Evolutionary conservation across 30 jellyfish, hydroid and myxozoan genomes (phyloP).

Genomic region (Chrysaora quinquecirrha): DNA sequence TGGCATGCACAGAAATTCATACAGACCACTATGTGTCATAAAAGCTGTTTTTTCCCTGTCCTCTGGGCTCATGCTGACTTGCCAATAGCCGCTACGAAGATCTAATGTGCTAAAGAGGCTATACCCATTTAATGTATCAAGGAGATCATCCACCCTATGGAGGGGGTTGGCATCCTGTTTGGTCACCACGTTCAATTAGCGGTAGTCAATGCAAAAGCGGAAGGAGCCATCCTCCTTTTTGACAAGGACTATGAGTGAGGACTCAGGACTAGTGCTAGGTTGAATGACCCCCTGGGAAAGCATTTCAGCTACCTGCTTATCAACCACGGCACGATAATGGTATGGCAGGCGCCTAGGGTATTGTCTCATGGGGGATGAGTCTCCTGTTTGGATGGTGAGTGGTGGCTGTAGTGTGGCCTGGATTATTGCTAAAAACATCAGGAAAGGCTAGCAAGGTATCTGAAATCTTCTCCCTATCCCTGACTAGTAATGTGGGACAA

Average conservation of each 20-base stretch:
- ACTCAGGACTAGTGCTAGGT: conserved; percentile 71
- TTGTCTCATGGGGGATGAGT: no score
- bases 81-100: no score
- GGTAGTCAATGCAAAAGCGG: no score
- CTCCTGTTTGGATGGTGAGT: no score
- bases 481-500: no score
- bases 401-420: no score
- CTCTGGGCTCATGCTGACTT: conserved; percentile 20
- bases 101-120: conserved; percentile 39
- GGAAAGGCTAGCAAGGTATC: no score
- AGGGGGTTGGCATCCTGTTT: conserved; percentile 57
- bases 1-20: conserved; percentile 9
- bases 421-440: conserved; percentile 1
- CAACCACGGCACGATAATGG: no score
- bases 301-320: conserved; percentile 37
- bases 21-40: background rate
- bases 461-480: no score
- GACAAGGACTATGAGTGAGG: conserved; percentile 63
- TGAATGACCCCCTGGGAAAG: conserved; percentile 47
- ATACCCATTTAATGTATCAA: conserved; percentile 45
- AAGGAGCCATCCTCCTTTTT: conserved; percentile 43
- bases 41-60: conserved; percentile 28
- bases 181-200: no score
- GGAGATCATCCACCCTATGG: conserved; percentile 40
- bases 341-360: no score